Percentiles rank a stretch among this genome's conserved stretches.
These are phyloP conservation scores for Microcebus murinus DNA, from an alignment of 2,113 vertebrate species.

Conservation along the genomic window DNA sequence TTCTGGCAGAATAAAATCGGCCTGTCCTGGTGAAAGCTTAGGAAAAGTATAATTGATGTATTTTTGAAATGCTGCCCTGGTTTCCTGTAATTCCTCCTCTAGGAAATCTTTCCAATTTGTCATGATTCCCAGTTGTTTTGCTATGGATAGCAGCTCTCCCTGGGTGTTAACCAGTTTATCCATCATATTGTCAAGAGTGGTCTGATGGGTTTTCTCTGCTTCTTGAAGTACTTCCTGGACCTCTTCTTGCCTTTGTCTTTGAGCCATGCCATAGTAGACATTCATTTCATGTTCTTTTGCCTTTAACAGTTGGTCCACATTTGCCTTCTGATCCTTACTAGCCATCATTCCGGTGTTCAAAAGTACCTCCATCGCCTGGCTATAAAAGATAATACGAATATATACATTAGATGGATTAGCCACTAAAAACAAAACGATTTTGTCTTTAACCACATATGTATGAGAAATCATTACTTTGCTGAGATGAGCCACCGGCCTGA, in stretches of 20 bases:
- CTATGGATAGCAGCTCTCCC: slow-evolving; percentile 71
- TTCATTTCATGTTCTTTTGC: slow-evolving; percentile 74
- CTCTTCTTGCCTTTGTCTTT: slow-evolving; percentile 71
- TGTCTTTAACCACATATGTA: neutral
- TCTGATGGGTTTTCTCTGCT: slow-evolving; percentile 64
- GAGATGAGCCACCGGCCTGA: neutral
- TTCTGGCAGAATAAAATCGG: slow-evolving; percentile 85
- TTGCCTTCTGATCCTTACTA: slow-evolving; percentile 55
- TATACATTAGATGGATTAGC: neutral
- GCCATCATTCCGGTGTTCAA: neutral
- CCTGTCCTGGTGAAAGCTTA: slow-evolving; percentile 81
- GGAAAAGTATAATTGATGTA: slow-evolving; percentile 84
- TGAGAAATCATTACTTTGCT: neutral
- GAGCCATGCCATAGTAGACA: slow-evolving; percentile 48
- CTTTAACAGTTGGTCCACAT: slow-evolving; percentile 53
- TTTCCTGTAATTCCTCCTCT: slow-evolving; percentile 83
- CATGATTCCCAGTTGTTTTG: slow-evolving; percentile 74
- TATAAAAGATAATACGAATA: slow-evolving; percentile 57
- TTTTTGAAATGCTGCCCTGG: slow-evolving; percentile 83
- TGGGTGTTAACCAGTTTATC: slow-evolving; percentile 62
- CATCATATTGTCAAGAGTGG: slow-evolving; percentile 65
- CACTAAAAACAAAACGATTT: slow-evolving; percentile 2
- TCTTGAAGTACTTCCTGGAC: slow-evolving; percentile 67
- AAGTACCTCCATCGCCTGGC: slow-evolving; percentile 71
- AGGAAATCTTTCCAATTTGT: slow-evolving; percentile 83